Evolutionary conservation across 2,888 invertebrate species (phyloP).

Genomic region (Bursaphelenchus okinawaensis): DNA sequence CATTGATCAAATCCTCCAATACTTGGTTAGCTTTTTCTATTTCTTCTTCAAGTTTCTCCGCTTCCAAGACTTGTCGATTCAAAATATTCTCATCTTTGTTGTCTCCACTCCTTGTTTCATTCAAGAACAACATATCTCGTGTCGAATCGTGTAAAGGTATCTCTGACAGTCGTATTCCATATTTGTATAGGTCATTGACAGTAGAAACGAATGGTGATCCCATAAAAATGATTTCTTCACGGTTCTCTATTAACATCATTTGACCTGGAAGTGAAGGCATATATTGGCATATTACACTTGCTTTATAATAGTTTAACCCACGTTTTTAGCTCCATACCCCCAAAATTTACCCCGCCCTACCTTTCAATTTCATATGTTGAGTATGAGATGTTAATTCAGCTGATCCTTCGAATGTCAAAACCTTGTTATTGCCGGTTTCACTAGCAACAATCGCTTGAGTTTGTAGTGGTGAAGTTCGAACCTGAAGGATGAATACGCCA

Average conservation of each 20-base stretch:
- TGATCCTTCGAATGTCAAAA: not conserved
- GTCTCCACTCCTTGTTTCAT: constrained; percentile 45
- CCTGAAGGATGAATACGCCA: constrained; percentile 48
- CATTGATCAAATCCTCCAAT: not conserved
- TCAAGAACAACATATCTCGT: constrained; percentile 48
- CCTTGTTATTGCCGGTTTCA: not conserved
- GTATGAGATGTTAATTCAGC: not conserved
- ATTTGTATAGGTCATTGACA: constrained; percentile 22
- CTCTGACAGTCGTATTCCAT: constrained; percentile 38
- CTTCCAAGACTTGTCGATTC: not conserved
- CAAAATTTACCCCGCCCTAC: too few species aligned
- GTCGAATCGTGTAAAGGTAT: constrained; percentile 52
- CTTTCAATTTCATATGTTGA: not conserved
- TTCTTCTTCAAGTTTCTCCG: not conserved
- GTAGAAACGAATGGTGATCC: constrained; percentile 46
- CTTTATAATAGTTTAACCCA: too few species aligned
- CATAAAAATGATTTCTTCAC: constrained; percentile 38
- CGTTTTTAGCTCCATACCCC: too few species aligned
- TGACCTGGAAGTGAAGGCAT: too few species aligned
- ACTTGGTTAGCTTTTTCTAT: not conserved
- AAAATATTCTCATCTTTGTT: constrained; percentile 39
- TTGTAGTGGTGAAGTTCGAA: constrained; percentile 31
- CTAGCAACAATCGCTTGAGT: not conserved
- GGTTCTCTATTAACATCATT: constrained; percentile 41
- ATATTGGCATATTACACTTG: too few species aligned